Evolutionary conservation across 1,140 invertebrate genomes (phyloP), one percentile per base, ranked within the genome.

Genomic region (Cydia fagiglandana): DNA sequence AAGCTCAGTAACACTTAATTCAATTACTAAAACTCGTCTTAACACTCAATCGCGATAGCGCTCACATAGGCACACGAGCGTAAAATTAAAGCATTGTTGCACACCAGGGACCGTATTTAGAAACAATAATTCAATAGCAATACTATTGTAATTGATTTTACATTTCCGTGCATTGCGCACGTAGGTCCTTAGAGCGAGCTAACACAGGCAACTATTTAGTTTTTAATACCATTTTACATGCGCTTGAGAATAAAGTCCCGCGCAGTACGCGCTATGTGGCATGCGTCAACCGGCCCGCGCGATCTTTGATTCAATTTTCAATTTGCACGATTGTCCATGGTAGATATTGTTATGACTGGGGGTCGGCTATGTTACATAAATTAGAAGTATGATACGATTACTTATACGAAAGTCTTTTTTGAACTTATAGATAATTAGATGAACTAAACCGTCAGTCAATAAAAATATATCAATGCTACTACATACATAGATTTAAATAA

Each of bases 11-110:
- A 30, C 64, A 68, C 7, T 38, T 68, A 68, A 68, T 70, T 41
- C 5, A 70, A 41, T 70, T 41, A 70, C 45, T 70, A 70, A 70
- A 45, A 68, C 64, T 0, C 64, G 30, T 70, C 38, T 70, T 70
- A 70, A 70, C 66, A 70, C 34, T 20, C 66, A 41, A 70, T 70
- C 66, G 66, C 66, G 66, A 70, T 70, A 70, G 66, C 34, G n/a
- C 66, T 34, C 66, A 38, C 17, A 70, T 70, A 70, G n/a, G 66
- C 66, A n/a, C 66, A 70, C 66, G 66, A 70, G 66, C 66, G 66
- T 15, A 70, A 45, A 70, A 70, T 70, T 70, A 41, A 10, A 24
- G 66, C 66, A 41, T 70, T 70, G 66, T 70, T 70, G 66, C 34
- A 38, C 56, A 61, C 50, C 20, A 61, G 56, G 7, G 17, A 61